phyloP scores from a whole-genome alignment of 2,888 invertebrate species.

The Acleris laterana region DNA sequence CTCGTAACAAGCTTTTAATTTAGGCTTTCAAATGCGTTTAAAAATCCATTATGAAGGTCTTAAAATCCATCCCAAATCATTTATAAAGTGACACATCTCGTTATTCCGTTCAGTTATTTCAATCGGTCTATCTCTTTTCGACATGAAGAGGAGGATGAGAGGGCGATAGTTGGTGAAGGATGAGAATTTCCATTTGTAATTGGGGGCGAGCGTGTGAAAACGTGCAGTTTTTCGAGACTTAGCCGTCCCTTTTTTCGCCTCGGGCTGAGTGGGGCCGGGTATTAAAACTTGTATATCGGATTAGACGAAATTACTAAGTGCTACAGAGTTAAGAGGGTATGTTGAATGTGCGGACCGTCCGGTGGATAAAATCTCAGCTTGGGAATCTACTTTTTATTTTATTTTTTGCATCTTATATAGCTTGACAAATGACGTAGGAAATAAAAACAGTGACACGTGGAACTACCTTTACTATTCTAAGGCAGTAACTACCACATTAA shows the following conservation, averaged over 20 bases:
- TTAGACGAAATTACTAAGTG: constrained; percentile 82
- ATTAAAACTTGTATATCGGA: constrained; percentile 82
- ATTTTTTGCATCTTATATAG: constrained; percentile 6
- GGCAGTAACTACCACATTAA: too few species aligned
- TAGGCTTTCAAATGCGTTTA: constrained; percentile 45
- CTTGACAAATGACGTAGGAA: too few species aligned
- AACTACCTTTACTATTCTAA: too few species aligned
- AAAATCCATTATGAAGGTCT: constrained; percentile 55
- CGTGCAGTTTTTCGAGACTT: constrained; percentile 77
- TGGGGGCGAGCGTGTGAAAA: constrained; percentile 74
- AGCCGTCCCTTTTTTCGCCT: constrained; percentile 78
- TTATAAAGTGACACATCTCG: constrained; percentile 57
- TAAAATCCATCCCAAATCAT: constrained; percentile 54
- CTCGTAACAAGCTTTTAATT: constrained; percentile 47
- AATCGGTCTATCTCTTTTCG: constrained; percentile 57
- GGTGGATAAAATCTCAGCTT: constrained; percentile 38
- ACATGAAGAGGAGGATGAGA: constrained; percentile 48
- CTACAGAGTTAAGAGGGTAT: constrained; percentile 67
- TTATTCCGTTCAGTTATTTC: constrained; percentile 50
- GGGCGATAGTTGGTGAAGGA: constrained; percentile 39
- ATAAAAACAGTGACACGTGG: too few species aligned
- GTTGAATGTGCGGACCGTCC: constrained; percentile 38
- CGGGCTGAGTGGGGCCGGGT: constrained; percentile 67
- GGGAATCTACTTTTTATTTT: constrained; percentile 24
- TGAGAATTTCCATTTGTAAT: constrained; percentile 66